Percentiles rank a stretch among this genome's conserved stretches.
Conservation (phyloP, 2,113 vertebrate species). For the Limanda limanda region DNA sequence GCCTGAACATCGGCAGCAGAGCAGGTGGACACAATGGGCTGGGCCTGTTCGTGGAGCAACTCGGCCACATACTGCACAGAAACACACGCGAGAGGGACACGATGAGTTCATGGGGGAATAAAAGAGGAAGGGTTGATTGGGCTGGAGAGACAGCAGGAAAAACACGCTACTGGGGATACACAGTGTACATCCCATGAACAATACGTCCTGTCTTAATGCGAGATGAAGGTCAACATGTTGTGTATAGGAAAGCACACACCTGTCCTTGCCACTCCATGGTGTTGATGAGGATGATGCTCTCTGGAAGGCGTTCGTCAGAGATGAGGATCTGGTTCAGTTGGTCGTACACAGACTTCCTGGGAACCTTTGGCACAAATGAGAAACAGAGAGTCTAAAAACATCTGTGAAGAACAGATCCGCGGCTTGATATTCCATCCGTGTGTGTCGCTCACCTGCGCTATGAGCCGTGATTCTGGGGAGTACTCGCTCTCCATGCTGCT, state of each 20-base stretch:
- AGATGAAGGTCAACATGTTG: conserved; percentile 6
- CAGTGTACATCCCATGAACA: background rate
- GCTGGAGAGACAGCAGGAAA: conserved; percentile 13
- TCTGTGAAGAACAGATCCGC: background rate
- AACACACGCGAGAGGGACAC: conserved; percentile 48
- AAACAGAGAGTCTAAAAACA: conserved; percentile 1
- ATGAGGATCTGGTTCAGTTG: conserved; percentile 87
- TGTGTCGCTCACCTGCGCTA: conserved; percentile 71
- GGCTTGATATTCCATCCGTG: background rate
- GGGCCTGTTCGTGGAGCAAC: conserved; percentile 79
- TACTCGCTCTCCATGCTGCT: conserved; percentile 84
- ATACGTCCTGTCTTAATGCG: background rate
- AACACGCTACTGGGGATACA: background rate
- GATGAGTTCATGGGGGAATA: conserved; percentile 22
- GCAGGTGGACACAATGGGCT: conserved; percentile 85
- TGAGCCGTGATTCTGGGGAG: conserved; percentile 75
- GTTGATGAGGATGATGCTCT: conserved; percentile 86
- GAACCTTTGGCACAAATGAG: conserved; percentile 71
- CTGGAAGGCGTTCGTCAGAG: conserved; percentile 83
- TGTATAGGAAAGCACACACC: conserved; percentile 63
- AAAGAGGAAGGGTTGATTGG: background rate
- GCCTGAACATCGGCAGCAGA: conserved; percentile 83
- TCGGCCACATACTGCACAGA: conserved; percentile 78
- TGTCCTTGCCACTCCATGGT: conserved; percentile 85
- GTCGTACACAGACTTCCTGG: conserved; percentile 85